Base-by-base conservation (phyloP, 92 coral and sea anemone species). In the Palythoa caribaeorum region DNA sequence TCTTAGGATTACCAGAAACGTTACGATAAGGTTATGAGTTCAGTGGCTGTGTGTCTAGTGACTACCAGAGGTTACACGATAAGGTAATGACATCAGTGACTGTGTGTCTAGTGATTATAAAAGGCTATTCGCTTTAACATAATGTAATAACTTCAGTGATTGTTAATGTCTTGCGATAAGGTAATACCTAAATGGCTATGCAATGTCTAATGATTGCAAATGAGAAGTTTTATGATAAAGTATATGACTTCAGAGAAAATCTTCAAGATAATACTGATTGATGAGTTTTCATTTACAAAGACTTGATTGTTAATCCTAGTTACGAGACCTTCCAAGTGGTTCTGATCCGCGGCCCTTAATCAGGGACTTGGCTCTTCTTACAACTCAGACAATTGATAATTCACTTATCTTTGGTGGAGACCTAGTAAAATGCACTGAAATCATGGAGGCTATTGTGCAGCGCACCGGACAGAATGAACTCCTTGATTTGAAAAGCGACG, bases 351-450 rank as follows among this genome's bases (percentile, higher is more conserved):
- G 98, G 71, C 95, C 99, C 36, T 94, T 97, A 78, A 92, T 97
- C 90, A 97, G 95, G 50, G 96, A 92, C 68, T 89, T 97, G 71
- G 90, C 98, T 9, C 92, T 90, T 69, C 92, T 97, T 69, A 97
- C 99, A 4, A 97, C 99, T 66, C 98, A 96, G 83, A 97, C 97
- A 19, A 92, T 97, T 16, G 99, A 97, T 73, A 97, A 97, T 72
- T 97, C 99, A 14, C 79, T 97, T 91, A 97, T 97, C 55, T 97
- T 97, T 85, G 99, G 99, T 50, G 99, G 99, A 53, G 98, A 97
- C 78, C 92, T 97, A 76, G 79, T 91, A 83, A 96, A 96, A 81
- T 94, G 98, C 48, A 90, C 96, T 1, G 98, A 97, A 12, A 93
- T 96, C 38, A 92, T 97, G 96, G 90, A 98, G 50, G 93, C 99